Percentiles rank a stretch among this genome's conserved stretches.
These are phyloP conservation scores for Notolepis coatsorum DNA, from an alignment of 2,797 vertebrate genomes.

Conservation along the genomic window DNA sequence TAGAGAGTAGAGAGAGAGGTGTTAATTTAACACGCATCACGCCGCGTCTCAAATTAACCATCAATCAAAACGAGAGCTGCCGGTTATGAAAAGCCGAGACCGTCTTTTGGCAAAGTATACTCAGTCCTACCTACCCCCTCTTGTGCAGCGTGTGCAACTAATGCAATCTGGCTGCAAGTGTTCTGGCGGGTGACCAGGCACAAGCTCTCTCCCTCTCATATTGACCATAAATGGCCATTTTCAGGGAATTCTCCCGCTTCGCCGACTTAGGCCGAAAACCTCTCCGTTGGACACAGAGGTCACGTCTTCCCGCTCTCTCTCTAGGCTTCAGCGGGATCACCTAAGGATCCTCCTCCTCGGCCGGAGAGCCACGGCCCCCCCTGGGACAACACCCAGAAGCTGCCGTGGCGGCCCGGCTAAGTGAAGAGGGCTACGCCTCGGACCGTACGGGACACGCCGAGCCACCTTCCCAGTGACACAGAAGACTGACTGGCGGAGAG, in stretches of 20 bases:
- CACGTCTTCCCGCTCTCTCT: constrained; percentile 37
- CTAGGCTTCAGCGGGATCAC: constrained; percentile 6
- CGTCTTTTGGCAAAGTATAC: constrained; percentile 49
- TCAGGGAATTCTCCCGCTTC: constrained; percentile 44
- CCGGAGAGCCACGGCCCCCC: not conserved
- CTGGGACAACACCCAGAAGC: constrained; percentile 19
- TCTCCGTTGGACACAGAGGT: constrained; percentile 36
- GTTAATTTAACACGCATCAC: constrained; percentile 28
- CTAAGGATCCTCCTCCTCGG: constrained; percentile 31
- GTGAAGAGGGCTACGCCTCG: too few species aligned
- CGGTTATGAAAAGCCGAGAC: constrained; percentile 20
- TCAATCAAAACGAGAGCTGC: constrained; percentile 20
- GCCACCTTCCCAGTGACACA: constrained; percentile 26
- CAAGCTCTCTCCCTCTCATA: constrained; percentile 28
- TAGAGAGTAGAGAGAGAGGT: constrained; percentile 10
- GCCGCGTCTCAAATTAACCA: constrained; percentile 19
- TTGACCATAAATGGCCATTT: constrained; percentile 75
- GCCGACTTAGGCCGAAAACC: constrained; percentile 49
- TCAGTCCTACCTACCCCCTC: constrained; percentile 42
- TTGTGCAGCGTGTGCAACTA: constrained; percentile 30
- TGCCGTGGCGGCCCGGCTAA: too few species aligned
- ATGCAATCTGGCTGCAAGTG: constrained; percentile 38
- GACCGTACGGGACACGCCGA: not conserved
- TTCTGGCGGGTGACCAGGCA: constrained; percentile 41
- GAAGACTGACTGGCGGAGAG: constrained; percentile 24